phyloP scores from a whole-genome alignment of 2,113 vertebrate genomes.

The Oceanites oceanicus region DNA sequence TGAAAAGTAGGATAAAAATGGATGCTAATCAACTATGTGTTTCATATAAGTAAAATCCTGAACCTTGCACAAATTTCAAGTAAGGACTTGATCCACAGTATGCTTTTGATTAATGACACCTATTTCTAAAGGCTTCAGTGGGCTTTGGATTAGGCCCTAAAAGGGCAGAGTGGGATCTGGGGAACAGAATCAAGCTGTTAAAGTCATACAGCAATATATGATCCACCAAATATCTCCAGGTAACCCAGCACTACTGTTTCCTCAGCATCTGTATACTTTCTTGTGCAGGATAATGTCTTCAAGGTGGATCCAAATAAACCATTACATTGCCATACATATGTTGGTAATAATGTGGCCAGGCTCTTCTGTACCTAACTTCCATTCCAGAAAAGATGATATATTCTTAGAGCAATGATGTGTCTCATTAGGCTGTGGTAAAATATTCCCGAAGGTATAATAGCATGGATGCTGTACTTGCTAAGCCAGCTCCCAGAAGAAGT shows the following conservation, averaged over 20 bases:
- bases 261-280: not conserved
- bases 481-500: not conserved
- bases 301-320: not conserved
- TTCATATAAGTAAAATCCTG: conserved; percentile 14
- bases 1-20: not conserved
- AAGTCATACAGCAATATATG: not conserved
- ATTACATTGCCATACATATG: not conserved
- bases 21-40: not conserved
- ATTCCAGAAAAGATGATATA: not conserved
- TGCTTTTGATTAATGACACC: not conserved
- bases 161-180: not conserved
- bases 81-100: not conserved
- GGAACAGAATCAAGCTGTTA: not conserved
- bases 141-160: not conserved
- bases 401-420: not conserved
- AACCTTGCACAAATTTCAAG: not conserved
- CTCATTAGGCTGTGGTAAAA: conserved; percentile 9
- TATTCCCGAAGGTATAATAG: not conserved
- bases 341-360: not conserved
- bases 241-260: not conserved
- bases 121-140: not conserved
- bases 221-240: not conserved
- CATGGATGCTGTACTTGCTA: not conserved
- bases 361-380: not conserved
- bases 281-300: not conserved